phyloP scores from a whole-genome alignment of 2,888 invertebrate genomes.

The Ashinkailepas kermadecensis region DNA sequence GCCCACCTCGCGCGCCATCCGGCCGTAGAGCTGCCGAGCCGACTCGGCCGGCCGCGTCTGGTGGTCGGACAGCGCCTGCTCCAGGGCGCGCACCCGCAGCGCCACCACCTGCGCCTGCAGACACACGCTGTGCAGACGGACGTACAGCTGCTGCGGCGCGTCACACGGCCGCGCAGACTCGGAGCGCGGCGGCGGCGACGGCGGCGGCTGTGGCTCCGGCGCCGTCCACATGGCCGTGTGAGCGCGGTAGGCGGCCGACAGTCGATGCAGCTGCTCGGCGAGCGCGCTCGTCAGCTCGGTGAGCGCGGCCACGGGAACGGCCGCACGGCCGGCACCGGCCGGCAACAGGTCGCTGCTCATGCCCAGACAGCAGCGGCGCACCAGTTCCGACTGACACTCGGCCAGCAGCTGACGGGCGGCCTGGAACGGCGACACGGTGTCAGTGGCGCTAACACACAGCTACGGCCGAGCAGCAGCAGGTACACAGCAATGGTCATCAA shows the following conservation, averaged over 20 bases:
- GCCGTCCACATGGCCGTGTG: background rate
- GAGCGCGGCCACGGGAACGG: background rate
- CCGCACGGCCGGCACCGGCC: background rate
- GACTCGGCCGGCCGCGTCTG: too few species aligned
- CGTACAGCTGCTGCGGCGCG: background rate
- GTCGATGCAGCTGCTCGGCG: background rate
- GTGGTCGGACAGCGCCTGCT: background rate
- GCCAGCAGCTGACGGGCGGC: background rate
- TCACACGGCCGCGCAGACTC: too few species aligned
- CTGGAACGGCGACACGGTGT: too few species aligned
- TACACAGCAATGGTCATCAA: too few species aligned
- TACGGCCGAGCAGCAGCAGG: too few species aligned
- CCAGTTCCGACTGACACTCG: slow-evolving; percentile 6
- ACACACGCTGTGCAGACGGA: slow-evolving; percentile 3
- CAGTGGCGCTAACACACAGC: too few species aligned
- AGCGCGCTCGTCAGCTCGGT: background rate
- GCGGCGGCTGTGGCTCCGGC: background rate
- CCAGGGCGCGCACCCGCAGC: background rate
- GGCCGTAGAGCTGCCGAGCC: background rate
- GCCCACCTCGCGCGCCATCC: background rate
- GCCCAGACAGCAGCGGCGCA: slow-evolving; percentile 14
- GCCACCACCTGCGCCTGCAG: slow-evolving; percentile 19
- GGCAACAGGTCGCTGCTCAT: background rate
- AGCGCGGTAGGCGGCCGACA: background rate
- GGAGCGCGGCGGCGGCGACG: background rate